Percentiles rank a stretch among this genome's conserved stretches.
Evolutionary conservation across 2,113 vertebrate species (phyloP).

Genomic region (Platysternon megacephalum): DNA sequence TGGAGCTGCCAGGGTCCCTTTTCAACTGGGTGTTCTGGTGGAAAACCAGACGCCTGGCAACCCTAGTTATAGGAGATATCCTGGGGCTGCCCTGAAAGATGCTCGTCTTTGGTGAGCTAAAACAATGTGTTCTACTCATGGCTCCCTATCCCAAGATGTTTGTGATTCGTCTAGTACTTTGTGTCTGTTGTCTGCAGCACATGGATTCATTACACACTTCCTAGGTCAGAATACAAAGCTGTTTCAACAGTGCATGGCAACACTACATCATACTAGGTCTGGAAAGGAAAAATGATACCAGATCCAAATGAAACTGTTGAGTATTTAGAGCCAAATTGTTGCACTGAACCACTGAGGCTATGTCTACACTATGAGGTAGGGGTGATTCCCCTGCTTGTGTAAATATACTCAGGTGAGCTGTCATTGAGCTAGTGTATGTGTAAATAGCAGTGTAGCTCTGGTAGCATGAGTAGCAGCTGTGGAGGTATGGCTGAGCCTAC

Average conservation of each 20-base stretch:
- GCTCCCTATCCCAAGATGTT: not conserved
- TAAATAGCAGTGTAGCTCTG: no score
- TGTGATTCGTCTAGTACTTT: no score
- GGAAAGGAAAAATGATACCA: not conserved
- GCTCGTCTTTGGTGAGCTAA: not conserved
- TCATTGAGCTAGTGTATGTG: no score
- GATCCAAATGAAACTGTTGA: not conserved
- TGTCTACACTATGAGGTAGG: no score
- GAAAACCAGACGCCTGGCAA: no score
- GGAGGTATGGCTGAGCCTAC: no score
- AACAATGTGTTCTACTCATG: not conserved
- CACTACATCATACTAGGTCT: not conserved
- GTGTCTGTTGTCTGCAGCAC: not conserved
- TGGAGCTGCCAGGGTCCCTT: no score
- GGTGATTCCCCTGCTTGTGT: no score
- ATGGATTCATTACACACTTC: not conserved
- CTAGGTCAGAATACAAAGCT: not conserved
- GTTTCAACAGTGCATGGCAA: not conserved
- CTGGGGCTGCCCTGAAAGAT: not conserved
- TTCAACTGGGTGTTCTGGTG: no score
- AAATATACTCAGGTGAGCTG: no score
- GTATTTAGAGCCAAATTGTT: not conserved
- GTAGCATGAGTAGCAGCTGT: no score
- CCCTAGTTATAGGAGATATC: not conserved
- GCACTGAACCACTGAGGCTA: not conserved